These are phyloP conservation scores for Oreochromis aureus DNA, from an alignment of 2,113 vertebrate genomes.

Conservation along the genomic window DNA sequence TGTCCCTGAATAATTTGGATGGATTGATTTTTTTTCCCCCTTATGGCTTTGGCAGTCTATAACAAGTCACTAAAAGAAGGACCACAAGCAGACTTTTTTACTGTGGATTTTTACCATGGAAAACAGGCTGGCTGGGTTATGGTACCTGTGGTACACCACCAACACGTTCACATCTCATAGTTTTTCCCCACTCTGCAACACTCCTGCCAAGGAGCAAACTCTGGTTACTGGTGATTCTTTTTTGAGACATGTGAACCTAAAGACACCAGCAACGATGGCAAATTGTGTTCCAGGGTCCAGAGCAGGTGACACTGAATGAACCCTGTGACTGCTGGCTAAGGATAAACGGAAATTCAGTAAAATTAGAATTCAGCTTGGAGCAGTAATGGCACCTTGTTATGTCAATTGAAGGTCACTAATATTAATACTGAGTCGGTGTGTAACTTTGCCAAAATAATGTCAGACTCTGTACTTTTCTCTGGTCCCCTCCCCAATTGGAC, in stretches of 20 bases:
- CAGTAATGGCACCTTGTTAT: accelerated
- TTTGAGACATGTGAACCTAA: neutral
- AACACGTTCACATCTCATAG: neutral
- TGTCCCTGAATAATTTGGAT: too few relatives aligned
- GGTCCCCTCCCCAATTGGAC: neutral
- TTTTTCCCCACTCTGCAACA: neutral
- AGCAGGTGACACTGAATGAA: neutral
- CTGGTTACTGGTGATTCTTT: accelerated
- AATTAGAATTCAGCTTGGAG: accelerated
- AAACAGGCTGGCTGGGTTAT: too few relatives aligned
- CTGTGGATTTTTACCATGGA: too few relatives aligned
- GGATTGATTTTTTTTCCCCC: too few relatives aligned
- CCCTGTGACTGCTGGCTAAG: neutral
- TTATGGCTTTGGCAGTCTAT: too few relatives aligned
- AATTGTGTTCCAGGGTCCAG: accelerated
- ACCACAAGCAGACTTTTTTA: too few relatives aligned
- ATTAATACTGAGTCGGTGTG: neutral
- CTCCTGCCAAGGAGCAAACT: neutral
- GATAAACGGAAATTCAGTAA: neutral
- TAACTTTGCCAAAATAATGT: accelerated
- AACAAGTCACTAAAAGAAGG: too few relatives aligned
- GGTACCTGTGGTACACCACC: neutral
- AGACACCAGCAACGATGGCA: accelerated
- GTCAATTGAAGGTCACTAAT: neutral
- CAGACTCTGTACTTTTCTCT: neutral